A percentile compares a stretch with the other conserved stretches of the same genome.
These are phyloP conservation scores for Chrysomallon squamiferum DNA, from an alignment of 1,140 invertebrate species.

Conservation along the genomic window DNA sequence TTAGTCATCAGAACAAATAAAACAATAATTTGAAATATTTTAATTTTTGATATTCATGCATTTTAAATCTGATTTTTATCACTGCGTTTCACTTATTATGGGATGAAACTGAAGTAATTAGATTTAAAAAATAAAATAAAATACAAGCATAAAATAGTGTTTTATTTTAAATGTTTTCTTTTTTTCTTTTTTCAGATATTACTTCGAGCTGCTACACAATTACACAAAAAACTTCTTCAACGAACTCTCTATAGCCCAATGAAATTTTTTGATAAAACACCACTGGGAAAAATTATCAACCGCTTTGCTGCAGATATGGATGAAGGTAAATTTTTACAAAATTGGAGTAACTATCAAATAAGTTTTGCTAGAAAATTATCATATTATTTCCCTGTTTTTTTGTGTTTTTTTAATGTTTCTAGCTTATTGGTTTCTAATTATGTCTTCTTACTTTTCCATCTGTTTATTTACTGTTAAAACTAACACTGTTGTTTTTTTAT, in stretches of 20 bases:
- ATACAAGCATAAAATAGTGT: no score
- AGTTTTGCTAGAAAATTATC: neutral
- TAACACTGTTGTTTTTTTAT: no score
- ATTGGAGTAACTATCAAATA: neutral
- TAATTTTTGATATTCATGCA: no score
- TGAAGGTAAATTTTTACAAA: slow-evolving; percentile 27
- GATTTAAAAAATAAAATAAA: no score
- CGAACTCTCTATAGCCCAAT: slow-evolving; percentile 67
- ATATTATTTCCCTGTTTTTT: neutral
- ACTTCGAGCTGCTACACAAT: slow-evolving; percentile 68
- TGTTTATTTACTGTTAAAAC: no score
- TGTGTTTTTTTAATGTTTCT: neutral
- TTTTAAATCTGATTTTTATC: no score
- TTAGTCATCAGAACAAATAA: no score
- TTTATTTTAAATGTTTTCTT: slow-evolving; percentile 44
- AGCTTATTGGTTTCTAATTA: slow-evolving; percentile 45
- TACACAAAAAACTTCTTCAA: slow-evolving; percentile 66
- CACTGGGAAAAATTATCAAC: slow-evolving; percentile 69
- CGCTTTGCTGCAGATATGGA: slow-evolving; percentile 68
- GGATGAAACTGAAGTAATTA: no score
- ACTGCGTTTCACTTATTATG: no score
- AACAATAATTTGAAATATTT: no score
- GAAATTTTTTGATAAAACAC: slow-evolving; percentile 72
- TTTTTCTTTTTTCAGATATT: slow-evolving; percentile 62
- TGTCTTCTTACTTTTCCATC: no score